Base-by-base conservation (phyloP, 2,888 invertebrate species). In the Rotaria macrura region DNA sequence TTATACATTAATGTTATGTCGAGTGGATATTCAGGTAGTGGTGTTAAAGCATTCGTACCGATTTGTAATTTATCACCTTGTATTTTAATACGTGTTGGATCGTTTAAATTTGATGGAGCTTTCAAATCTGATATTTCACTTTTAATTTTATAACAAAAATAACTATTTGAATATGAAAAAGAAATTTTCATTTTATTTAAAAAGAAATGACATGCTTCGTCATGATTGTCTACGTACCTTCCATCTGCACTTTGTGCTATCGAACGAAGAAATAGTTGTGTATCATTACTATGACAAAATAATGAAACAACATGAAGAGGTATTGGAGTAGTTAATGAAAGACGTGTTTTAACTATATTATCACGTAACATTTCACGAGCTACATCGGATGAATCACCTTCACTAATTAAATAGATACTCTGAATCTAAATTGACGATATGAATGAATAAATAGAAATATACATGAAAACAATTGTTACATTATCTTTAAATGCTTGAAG, bases 371-470 rank as follows among this genome's bases (percentile, higher is more conserved):
- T 87, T 87, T 91, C 90, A 87, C 89, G 88, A 47, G 89, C 88
- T 10, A 89, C 88, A 84, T 90, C 89, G 34, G 89, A 87, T 29
- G 91, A 88, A 12, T 89, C 88, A 2, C 91, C 91, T 87, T 90
- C 91, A 83, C 90, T 90, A 84, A 89, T 90, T 79, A 91, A 87
- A 87, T 90, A 91, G 1, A 91, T 88, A 85, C 90, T 89, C 85
- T 90, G 90, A 87, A 89, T 88, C 91, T 91, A 88, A 40, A 88
- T 88, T 25, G 47, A 25, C 23, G 49, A 49, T 17, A 0, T 49
- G 17, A 49, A 49, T 49, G 14, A 49, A 1, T 49, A 49, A 49
- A 49, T 17, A 17, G 17, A 49, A 49, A 49, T 12, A 49, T 49
- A 6, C 74, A 52, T 25, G 57, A 34, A 23, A 17, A 34, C 4